Evolutionary conservation across 53 echinoderm and acorn worm species (phyloP), one percentile per base, ranked within the genome.

Genomic region (Stichopus horrens): DNA sequence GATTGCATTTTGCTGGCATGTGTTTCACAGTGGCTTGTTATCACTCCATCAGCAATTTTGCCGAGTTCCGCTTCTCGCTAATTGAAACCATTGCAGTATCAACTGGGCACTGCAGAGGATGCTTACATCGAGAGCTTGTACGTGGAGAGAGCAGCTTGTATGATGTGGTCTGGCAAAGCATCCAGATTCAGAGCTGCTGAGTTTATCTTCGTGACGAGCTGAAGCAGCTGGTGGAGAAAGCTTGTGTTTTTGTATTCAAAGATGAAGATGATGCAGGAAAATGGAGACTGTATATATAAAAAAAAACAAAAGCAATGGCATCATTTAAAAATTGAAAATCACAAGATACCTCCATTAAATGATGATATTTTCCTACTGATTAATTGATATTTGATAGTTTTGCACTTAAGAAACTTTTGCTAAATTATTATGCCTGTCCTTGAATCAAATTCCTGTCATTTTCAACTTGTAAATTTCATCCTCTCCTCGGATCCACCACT

Each of bases 41-140:
- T 37, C 37, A 37, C 37, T 37, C 37, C 37, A 2, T 37, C 2
- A 2, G 37, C 37, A 37, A 37, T 37, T 37, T 37, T 37, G 37
- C 37, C 2, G 37, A 37, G 37, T 37, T 37, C 37, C 2, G n/a
- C 37, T 37, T 37, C 37, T 37, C 2, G 37, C 37, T 37, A 0
- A 1, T 37, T 37, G 37, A 37, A 37, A 37, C 37, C 37, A 37
- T 37, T 37, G 37, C 37, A 37, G 37, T 37, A 37, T 37, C 37
- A 37, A 37, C 37, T 37, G 37, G 37, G 37, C n/a, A n/a, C n/a
- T 37, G 37, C 37, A 37, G 37, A 37, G 37, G 37, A 37, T 76
- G 66, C 99, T 96, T 92, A 99, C 99, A 67, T 14, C 18, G 99
- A 99, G 5, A 99, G 91, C 68, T 99, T 99, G 92, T 99, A 99